Evolutionary conservation across 2,113 vertebrate genomes (phyloP).

Genomic region (Arizona elegans): DNA sequence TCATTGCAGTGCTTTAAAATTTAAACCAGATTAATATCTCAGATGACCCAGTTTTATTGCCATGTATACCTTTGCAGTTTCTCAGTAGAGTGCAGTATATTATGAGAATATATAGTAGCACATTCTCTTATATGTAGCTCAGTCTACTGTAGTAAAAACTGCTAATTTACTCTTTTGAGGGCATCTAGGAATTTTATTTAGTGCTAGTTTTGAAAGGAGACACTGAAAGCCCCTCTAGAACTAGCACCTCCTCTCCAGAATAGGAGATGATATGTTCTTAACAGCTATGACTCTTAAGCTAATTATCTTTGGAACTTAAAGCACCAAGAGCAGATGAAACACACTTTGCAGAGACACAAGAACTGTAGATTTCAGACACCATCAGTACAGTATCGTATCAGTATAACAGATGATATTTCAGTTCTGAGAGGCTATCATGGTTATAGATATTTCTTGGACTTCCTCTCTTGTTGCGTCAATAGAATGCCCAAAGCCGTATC

Average conservation of each 20-base stretch:
- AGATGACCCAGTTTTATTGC: neutral
- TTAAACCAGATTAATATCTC: neutral
- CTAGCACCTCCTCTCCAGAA: neutral
- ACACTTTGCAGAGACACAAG: neutral
- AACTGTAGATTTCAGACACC: neutral
- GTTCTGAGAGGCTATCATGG: neutral
- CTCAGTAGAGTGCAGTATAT: neutral
- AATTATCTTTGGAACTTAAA: neutral
- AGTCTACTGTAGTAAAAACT: neutral
- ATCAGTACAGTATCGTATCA: neutral
- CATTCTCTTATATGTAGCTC: neutral
- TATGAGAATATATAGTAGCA: neutral
- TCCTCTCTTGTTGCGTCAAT: neutral
- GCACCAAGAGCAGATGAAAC: neutral
- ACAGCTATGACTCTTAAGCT: neutral
- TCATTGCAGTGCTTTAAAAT: neutral
- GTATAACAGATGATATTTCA: neutral
- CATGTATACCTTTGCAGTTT: neutral
- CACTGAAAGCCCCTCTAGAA: neutral
- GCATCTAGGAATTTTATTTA: neutral
- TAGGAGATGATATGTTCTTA: neutral
- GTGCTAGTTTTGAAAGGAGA: neutral
- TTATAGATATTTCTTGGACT: neutral
- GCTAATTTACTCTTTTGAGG: neutral
- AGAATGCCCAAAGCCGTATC: neutral